Evolutionary conservation across 2,797 vertebrate genomes (phyloP).

Genomic region (Dryobates pubescens): DNA sequence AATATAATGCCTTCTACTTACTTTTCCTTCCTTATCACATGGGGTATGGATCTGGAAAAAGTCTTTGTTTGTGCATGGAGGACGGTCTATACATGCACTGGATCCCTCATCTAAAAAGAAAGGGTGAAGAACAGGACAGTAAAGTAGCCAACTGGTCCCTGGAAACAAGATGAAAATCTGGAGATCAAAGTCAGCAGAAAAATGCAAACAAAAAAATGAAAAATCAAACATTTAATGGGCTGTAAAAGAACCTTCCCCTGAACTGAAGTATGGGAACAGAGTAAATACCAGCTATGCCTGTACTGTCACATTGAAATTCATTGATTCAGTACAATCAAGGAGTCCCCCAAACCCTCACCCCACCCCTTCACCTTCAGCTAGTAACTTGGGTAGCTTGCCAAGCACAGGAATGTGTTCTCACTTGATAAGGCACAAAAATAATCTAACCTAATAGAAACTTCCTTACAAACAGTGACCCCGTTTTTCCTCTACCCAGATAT

Average conservation of each 20-base stretch:
- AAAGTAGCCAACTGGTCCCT: not conserved
- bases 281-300: not conserved
- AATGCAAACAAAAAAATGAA: not conserved
- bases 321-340: not conserved
- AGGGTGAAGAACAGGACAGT: constrained; percentile 1
- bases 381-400: not conserved
- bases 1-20: constrained; percentile 56
- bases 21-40: constrained; percentile 92
- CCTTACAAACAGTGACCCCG: not conserved
- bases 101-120: constrained; percentile 89
- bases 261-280: rapidly evolving
- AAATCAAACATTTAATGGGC: not conserved
- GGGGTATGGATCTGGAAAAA: constrained; percentile 94
- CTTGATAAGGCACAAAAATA: not conserved
- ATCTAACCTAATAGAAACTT: not conserved
- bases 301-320: not conserved
- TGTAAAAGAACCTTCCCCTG: not conserved
- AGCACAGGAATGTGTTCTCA: not conserved
- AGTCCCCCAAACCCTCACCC: not conserved
- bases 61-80: constrained; percentile 90
- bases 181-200: not conserved
- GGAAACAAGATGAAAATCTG: not conserved
- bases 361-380: not conserved
- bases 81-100: constrained; percentile 81
- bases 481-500: not conserved